These are phyloP conservation scores for Apamea crenata DNA, from an alignment of 2,888 invertebrate genomes.

Conservation along the genomic window DNA sequence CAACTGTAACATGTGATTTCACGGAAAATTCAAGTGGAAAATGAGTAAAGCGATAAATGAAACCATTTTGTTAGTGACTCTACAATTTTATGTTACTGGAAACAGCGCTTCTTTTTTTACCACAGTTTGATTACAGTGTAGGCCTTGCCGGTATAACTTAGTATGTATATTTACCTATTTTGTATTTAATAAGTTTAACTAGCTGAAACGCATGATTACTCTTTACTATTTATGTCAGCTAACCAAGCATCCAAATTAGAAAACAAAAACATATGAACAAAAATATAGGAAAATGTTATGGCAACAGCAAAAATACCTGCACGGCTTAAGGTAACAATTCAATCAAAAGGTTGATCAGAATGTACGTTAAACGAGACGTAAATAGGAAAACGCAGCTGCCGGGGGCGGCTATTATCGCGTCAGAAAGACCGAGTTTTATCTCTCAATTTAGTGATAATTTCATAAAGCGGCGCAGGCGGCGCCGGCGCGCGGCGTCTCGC, in stretches of 20 bases:
- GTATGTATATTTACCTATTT: background rate
- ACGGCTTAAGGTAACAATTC: slow-evolving; percentile 54
- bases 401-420: slow-evolving; percentile 83
- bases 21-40: slow-evolving; percentile 22
- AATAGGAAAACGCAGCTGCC: slow-evolving; percentile 80
- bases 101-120: background rate
- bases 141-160: background rate
- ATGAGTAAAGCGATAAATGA: slow-evolving; percentile 6
- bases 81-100: background rate
- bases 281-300: background rate
- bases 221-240: background rate
- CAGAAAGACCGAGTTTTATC: slow-evolving; percentile 83
- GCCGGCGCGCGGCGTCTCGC: slow-evolving; percentile 71
- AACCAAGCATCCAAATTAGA: background rate
- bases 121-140: background rate
- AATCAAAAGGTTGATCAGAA: slow-evolving; percentile 65
- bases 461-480: slow-evolving; percentile 78
- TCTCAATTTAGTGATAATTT: slow-evolving; percentile 89
- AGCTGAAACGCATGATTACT: background rate
- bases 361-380: slow-evolving; percentile 73
- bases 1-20: slow-evolving; percentile 6
- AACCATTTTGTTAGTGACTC: background rate
- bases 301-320: slow-evolving; percentile 13
- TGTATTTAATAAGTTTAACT: background rate
- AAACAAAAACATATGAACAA: background rate